Conservation (phyloP, 2,113 vertebrate species). For the Tinamus guttatus region DNA sequence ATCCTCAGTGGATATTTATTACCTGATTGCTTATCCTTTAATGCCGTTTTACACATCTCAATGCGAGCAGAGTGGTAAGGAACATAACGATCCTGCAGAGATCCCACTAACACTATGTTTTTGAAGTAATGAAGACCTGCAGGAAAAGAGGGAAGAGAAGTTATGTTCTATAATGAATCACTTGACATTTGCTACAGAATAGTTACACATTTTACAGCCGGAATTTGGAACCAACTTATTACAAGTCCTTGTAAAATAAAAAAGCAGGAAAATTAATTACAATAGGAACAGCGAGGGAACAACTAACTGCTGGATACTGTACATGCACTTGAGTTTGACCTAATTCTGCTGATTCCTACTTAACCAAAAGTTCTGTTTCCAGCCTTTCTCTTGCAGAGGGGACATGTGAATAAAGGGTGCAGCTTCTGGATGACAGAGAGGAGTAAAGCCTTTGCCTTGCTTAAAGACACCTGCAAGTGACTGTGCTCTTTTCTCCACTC, state of each 20-base stretch:
- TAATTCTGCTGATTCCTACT: background rate
- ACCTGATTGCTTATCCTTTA: slow-evolving; percentile 99
- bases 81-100: slow-evolving; percentile 97
- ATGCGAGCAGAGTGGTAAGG: slow-evolving; percentile 98
- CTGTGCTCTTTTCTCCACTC: background rate
- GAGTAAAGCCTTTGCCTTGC: background rate
- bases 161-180: background rate
- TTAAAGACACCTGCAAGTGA: background rate
- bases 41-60: slow-evolving; percentile 99
- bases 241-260: background rate
- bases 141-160: background rate
- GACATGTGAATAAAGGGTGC: background rate
- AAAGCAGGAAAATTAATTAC: background rate
- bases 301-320: background rate
- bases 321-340: accelerated
- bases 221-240: background rate
- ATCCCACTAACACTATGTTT: slow-evolving; percentile 96
- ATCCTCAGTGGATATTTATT: background rate
- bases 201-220: background rate
- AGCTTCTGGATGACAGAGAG: background rate
- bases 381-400: background rate
- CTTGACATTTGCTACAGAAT: background rate
- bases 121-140: slow-evolving; percentile 96
- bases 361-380: background rate
- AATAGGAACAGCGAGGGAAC: background rate